phyloP scores from a whole-genome alignment of 2,888 invertebrate genomes.

The Abscondita cerata region DNA sequence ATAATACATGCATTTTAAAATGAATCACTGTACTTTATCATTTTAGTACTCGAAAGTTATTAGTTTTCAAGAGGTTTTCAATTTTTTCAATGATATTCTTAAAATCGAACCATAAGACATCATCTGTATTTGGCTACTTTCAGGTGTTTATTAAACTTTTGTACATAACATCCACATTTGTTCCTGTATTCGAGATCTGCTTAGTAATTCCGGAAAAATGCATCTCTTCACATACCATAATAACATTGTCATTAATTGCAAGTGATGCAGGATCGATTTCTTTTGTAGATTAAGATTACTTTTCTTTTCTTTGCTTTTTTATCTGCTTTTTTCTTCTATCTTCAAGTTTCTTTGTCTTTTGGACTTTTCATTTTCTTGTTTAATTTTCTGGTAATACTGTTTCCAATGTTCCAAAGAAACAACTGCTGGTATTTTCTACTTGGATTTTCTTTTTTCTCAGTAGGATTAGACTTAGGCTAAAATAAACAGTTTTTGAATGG shows the following conservation, averaged over 20 bases:
- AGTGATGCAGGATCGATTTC: too few species aligned
- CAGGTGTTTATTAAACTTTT: background rate
- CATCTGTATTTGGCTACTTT: background rate
- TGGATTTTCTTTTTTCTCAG: background rate
- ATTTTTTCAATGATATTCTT: too few species aligned
- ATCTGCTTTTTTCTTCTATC: background rate
- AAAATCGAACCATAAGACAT: too few species aligned
- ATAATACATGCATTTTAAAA: too few species aligned
- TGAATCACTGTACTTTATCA: too few species aligned
- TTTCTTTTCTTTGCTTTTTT: background rate
- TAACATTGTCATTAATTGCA: too few species aligned
- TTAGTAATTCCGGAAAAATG: background rate
- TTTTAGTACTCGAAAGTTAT: too few species aligned
- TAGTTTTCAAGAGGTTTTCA: too few species aligned
- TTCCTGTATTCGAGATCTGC: background rate
- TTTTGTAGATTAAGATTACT: too few species aligned
- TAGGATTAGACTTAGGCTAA: background rate
- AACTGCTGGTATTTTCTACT: background rate
- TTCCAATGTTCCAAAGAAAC: background rate
- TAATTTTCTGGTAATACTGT: background rate
- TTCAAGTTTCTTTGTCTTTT: background rate
- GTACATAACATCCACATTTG: background rate
- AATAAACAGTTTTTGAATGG: background rate
- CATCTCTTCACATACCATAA: too few species aligned
- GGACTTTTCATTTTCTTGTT: background rate